Conservation (phyloP, 2,888 invertebrate genomes). For the Sipha maydis region DNA sequence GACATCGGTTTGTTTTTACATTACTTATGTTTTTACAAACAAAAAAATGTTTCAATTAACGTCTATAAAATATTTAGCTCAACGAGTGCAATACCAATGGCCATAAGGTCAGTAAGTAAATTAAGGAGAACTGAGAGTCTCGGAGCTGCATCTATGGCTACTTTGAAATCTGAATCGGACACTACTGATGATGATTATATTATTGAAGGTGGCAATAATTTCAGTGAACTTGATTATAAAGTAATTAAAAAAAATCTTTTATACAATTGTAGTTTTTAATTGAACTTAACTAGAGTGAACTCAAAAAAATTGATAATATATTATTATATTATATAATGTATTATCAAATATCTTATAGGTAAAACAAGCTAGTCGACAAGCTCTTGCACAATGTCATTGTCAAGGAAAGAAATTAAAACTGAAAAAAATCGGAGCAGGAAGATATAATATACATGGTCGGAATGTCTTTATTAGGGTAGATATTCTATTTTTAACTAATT, state of each 20-base stretch:
- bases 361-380: slow-evolving; percentile 76
- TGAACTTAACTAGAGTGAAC: background rate
- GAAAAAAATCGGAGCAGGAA: slow-evolving; percentile 85
- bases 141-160: slow-evolving; percentile 42
- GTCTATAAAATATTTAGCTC: background rate
- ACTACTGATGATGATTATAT: slow-evolving; percentile 49
- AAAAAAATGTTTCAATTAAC: background rate
- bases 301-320: background rate
- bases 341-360: slow-evolving; percentile 69
- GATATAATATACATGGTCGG: slow-evolving; percentile 86
- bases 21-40: background rate
- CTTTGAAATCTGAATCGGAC: slow-evolving; percentile 56
- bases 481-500: slow-evolving; percentile 63
- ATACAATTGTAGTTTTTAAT: background rate
- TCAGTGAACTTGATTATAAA: slow-evolving; percentile 48
- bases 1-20: slow-evolving; percentile 36
- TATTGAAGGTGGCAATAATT: slow-evolving; percentile 34
- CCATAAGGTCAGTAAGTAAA: slow-evolving; percentile 47
- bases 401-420: slow-evolving; percentile 78
- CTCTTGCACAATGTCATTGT: slow-evolving; percentile 81
- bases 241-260: background rate
- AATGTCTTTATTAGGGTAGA: slow-evolving; percentile 88
- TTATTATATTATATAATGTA: background rate
- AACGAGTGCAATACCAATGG: slow-evolving; percentile 57
- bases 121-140: slow-evolving; percentile 55